Base-by-base conservation (phyloP, 2,888 invertebrate genomes). In the Epinotia bilunana region DNA sequence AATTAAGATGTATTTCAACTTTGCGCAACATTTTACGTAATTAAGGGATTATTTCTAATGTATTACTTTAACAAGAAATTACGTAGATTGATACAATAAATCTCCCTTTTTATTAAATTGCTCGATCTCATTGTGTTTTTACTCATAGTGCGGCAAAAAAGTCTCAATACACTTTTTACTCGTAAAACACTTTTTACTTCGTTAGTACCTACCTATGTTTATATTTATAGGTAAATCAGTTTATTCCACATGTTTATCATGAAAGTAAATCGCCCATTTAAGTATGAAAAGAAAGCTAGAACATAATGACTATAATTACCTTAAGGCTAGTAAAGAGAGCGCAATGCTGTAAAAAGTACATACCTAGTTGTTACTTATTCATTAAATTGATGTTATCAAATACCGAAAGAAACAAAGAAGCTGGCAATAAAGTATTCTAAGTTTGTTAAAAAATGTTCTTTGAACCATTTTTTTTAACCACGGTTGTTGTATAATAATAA, bases 111-210 rank as follows among this genome's bases (percentile, higher is more conserved):
- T 18, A 39, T n/a, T 5, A 43, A 58, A 20, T 65, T 60, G 33
- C 33, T 9, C 18, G 46, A n/a, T 43, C 67, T 67, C 39, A 69
- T 69, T 58, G 69, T 69, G 69, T 69, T 60, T 57, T 58, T 69
- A 20, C 57, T 13, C 18, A 12, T n/a, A n/a, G 33, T 49, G 46
- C 64, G 57, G 72, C 28, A 72, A 72, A 53, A 57, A 73, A 67
- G 72, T 73, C 60, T 49, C 39, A 46, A 58, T 23, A 28, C 58
- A 23, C 18, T 72, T 73, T 65, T 72, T 72, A 33, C 58, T 13
- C 13, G 16, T 43, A 49, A 28, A 28, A 2, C 23, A 28, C 23
- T 28, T 28, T 28, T 28, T 28, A 28, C 23, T 28, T 28, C 23
- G 23, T 1, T 28, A 28, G 2, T 11, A 11, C 28, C 9, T 11